Conservation (phyloP, 2,888 invertebrate genomes). For the Ellobium chinense region DNA sequence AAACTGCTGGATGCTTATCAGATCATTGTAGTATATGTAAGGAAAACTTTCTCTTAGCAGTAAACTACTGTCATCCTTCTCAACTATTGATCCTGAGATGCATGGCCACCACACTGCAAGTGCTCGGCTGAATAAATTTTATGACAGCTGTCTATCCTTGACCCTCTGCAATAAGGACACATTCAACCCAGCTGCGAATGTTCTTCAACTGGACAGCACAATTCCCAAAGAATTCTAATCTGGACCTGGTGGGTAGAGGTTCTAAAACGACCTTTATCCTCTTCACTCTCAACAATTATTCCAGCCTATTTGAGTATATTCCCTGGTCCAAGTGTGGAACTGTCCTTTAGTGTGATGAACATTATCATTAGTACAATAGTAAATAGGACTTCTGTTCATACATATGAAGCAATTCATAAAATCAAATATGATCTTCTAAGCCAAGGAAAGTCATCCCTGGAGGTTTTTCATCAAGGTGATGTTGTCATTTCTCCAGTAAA, state of each 20-base stretch:
- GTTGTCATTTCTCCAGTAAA: conserved; percentile 7
- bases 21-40: conserved; percentile 3
- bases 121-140: neutral
- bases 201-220: neutral
- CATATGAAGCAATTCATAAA: neutral
- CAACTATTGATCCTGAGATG: neutral
- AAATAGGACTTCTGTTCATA: neutral
- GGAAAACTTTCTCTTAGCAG: neutral
- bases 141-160: neutral
- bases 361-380: neutral
- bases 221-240: neutral
- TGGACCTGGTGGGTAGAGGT: conserved; percentile 16
- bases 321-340: conserved; percentile 15
- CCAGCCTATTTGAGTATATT: conserved; percentile 3
- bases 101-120: neutral
- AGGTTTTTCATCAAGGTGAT: too few species aligned
- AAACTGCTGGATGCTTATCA: neutral
- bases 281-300: neutral
- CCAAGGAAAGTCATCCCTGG: neutral
- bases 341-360: conserved; percentile 6
- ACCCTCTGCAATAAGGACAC: neutral
- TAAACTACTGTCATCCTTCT: neutral
- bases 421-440: conserved; percentile 13
- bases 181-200: neutral
- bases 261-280: neutral